phyloP scores from a whole-genome alignment of 64 coral and sea anemone species.

The Stichodactyla helianthus region DNA sequence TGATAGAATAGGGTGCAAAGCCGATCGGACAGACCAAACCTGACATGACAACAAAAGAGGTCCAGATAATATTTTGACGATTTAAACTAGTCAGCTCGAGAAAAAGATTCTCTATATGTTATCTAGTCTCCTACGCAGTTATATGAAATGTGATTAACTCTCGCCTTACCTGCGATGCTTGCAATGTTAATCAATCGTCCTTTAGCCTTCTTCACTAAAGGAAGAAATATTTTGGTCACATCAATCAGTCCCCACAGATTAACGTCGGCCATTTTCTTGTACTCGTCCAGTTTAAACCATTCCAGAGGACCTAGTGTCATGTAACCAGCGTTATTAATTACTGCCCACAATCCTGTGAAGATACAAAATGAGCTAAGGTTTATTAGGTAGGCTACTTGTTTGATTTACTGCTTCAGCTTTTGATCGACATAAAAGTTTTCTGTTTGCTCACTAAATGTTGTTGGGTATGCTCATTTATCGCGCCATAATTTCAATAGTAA shows the following conservation, averaged over 20 bases:
- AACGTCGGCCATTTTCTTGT: background rate
- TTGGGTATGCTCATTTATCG: too few species aligned
- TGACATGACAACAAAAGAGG: background rate
- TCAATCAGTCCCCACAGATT: conserved; percentile 21
- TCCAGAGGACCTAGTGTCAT: conserved; percentile 2
- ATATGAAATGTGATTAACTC: background rate
- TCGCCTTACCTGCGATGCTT: background rate
- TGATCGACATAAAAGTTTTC: background rate
- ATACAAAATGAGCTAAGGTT: background rate
- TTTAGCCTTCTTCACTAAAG: conserved; percentile 26
- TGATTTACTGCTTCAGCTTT: too few species aligned
- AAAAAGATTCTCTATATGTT: too few species aligned
- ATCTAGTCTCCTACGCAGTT: too few species aligned
- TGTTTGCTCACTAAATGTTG: background rate
- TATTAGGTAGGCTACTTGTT: too few species aligned
- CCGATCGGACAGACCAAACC: background rate
- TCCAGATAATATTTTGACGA: too few species aligned
- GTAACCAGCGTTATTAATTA: conserved; percentile 4
- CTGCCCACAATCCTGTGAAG: conserved; percentile 4
- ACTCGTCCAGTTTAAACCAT: conserved; percentile 8
- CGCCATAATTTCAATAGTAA: too few species aligned
- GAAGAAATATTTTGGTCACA: conserved; percentile 12
- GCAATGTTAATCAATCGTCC: background rate
- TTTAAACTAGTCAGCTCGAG: background rate
- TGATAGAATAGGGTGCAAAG: conserved; percentile 25